Base-by-base conservation (phyloP, 2,888 invertebrate genomes). In the Leptinotarsa rubiginosa region DNA sequence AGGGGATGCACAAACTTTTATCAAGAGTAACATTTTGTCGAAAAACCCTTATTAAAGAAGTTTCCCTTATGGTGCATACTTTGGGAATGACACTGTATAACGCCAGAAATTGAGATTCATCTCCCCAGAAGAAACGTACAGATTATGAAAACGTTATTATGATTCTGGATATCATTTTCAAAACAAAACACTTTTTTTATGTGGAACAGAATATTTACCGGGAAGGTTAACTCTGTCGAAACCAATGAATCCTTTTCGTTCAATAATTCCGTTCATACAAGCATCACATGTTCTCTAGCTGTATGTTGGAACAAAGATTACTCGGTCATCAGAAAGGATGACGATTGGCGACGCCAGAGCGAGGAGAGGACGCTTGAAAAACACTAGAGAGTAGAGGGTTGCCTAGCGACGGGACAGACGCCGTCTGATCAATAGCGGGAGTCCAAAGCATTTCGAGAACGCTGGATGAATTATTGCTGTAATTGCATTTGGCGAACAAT, bases 391-490 rank as follows among this genome's bases (percentile, higher is more conserved):
- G 75, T 69, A 76, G 76, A 74, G 75, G 78, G 85, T 86, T 85
- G 84, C 86, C 81, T 84, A 83, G 85, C 86, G 83, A 85, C 86
- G 80, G 78, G 80, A 82, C 84, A 85, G 85, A 86, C 85, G 85
- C 84, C 83, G 83, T 83, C 84, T 86, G 86, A 85, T 86, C 86
- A 83, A 86, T 86, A 85, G 82, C 81, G 22, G 56, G 22, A 56
- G 56, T 22, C 56, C 20, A 56, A 15, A 56, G 56, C 56, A 41
- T 62, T 62, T 62, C 31, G 16, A 62, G 62, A 62, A 62, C 62
- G 41, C 25, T n/a, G 62, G n/a, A 62, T 62, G 62, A 62, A 62
- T 62, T 62, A 62, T 25, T 31, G 62, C 62, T 15, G 41, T 62
- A 25, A 62, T 41, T 41, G 62, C 62, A 31, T 62, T 62, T 62